phyloP scores from a whole-genome alignment of 2,797 vertebrate genomes.

The Staurois parvus region DNA sequence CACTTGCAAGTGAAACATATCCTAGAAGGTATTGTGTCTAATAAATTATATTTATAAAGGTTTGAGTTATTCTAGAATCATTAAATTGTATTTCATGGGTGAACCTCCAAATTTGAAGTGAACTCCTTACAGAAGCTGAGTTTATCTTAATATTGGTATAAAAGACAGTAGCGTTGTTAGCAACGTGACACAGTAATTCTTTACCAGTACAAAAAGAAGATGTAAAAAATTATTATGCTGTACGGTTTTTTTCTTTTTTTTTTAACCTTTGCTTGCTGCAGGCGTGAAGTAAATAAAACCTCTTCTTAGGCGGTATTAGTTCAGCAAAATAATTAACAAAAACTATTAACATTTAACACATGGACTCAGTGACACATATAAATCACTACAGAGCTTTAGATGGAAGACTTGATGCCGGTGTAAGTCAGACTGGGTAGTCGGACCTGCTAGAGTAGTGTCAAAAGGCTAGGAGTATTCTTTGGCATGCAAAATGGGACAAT shows the following conservation, averaged over 20 bases:
- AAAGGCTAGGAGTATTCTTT: background rate
- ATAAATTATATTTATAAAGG: too few relatives aligned
- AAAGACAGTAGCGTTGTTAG: too few relatives aligned
- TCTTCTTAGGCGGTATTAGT: constrained; percentile 16
- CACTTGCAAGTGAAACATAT: too few relatives aligned
- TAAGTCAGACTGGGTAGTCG: background rate
- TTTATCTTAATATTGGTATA: too few relatives aligned
- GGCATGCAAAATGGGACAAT: background rate
- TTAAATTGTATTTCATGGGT: too few relatives aligned
- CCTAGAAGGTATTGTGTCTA: too few relatives aligned
- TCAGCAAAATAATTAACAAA: constrained; percentile 42
- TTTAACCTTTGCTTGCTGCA: constrained; percentile 20
- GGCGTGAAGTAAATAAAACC: constrained; percentile 17
- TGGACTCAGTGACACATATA: background rate
- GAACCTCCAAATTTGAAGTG: too few relatives aligned
- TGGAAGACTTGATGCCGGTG: constrained; percentile 25
- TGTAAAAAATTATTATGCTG: constrained; percentile 3
- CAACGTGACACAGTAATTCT: background rate
- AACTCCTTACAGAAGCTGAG: too few relatives aligned
- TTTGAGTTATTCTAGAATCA: too few relatives aligned
- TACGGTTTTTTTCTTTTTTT: background rate
- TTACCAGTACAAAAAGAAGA: background rate
- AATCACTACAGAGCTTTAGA: constrained; percentile 1
- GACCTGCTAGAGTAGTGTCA: constrained; percentile 7
- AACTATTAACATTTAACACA: constrained; percentile 43